Evolutionary conservation across 2,888 invertebrate genomes (phyloP), one percentile per base, ranked within the genome.

Genomic region (Crossocerus cetratus): DNA sequence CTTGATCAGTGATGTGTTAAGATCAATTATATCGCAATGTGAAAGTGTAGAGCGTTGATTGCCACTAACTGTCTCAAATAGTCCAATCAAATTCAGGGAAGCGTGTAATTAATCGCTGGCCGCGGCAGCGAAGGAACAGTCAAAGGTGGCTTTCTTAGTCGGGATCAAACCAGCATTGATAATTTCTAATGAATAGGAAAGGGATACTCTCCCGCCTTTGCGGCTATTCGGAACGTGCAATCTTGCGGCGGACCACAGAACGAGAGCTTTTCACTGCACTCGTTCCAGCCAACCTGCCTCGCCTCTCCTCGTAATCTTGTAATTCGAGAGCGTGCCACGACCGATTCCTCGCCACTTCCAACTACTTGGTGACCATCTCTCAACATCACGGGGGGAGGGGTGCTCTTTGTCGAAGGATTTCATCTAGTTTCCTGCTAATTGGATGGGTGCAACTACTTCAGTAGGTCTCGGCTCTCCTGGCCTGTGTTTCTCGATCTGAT

Each of bases 241-340:
- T 87, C 78, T 86, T 86, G 88, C 78, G 87, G 88, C 71, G 73
- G 76, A 84, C 88, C 87, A 74, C 88, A 84, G 16, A 49, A 49
- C 49, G 49, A 49, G 72, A 78, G 72, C 60, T 69, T 65, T 57
- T 32, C 69, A 54, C 62, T 22, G 69, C 61, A 49, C 77, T 65
- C 23, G 68, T 66, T 66, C 44, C 32, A n/a, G n/a, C 18, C 54
- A 57, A 11, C 53, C 54, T 11, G 58, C 21, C 32, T 32, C 32
- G 32, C 32, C 32, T 32, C 32, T 32, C 32, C 11, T 21, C 54
- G 43, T 42, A 45, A 61, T 76, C 68, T 64, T 45, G 77, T 74
- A 68, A 79, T 65, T 60, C 32, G 60, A 72, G 65, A 73, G 71
- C 43, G 3, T 69, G 57, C 4, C 32, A 23, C 22, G 59, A 49